Evolutionary conservation across 2,888 invertebrate species (phyloP), one percentile per base, ranked within the genome.

Genomic region (Metacarcinus magister): DNA sequence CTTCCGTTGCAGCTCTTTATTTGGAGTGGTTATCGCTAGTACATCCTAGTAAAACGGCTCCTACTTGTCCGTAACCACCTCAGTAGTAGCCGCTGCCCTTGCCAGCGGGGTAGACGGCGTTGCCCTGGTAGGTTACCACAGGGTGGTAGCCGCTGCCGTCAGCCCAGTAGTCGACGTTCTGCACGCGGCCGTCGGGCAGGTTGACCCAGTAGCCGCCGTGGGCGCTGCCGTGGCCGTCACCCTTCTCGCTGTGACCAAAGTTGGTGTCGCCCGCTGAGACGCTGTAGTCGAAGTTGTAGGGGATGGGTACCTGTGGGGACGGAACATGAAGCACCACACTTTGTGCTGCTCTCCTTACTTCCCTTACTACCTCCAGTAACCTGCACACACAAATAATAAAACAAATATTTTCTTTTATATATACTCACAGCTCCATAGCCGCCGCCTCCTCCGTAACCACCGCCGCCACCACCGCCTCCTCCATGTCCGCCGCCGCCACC

Each of bases 101-200:
- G 44, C 91, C 91, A 23, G 91, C 44, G n/a, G 91, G 91, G 91
- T 44, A 91, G 44, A 44, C 44, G 91, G 91, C 91, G 16, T 13
- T 91, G 44, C 91, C 91, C 44, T 43, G 44, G 91, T 91, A 91
- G 16, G 91, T 44, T 46, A 91, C 91, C 8, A 46, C 46, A 16
- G 91, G 91, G 44, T 91, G 91, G 91, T 91, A 91, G n/a, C 91
- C 91, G 91, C 91, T 46, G 91, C 91, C 91, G 46, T 91, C 91
- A 39, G 91, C 91, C 91, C 91, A n/a, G 91, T 91, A 91, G n/a
- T 43, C 43, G 13, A 91, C 91, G 16, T 91, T 91, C 91, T 91
- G 91, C 19, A 91, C 91, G 23, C 91, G 91, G 44, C 91, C 91
- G 91, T 91, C 91, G 46, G 91, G 91, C 16, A 91, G 46, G 91